phyloP scores from a whole-genome alignment of 2,113 vertebrate genomes.

The Origma solitaria region DNA sequence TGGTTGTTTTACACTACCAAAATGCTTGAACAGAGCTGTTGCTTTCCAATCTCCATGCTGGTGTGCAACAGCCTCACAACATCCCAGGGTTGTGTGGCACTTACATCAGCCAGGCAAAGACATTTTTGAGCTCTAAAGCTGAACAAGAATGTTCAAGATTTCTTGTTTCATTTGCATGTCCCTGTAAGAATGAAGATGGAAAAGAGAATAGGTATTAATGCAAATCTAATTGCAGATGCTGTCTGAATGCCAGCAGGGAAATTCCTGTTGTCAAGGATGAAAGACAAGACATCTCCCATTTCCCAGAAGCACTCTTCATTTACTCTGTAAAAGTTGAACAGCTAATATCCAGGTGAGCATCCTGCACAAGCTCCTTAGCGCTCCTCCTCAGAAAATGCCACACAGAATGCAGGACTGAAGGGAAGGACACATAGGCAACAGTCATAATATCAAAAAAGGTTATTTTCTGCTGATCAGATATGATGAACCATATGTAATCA shows the following conservation, averaged over 20 bases:
- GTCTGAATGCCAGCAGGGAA: slow-evolving; percentile 31
- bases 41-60: neutral
- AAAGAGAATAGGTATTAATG: neutral
- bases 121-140: neutral
- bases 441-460: neutral
- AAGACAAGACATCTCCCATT: neutral
- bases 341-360: neutral
- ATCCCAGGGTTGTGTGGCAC: neutral
- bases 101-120: neutral
- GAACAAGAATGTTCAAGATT: neutral
- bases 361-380: neutral
- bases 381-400: neutral
- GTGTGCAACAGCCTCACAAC: neutral
- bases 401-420: neutral
- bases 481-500: neutral
- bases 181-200: neutral
- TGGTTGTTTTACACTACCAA: neutral
- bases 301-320: slow-evolving; percentile 28
- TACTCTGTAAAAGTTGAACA: slow-evolving; percentile 22
- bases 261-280: neutral
- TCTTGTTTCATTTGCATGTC: neutral
- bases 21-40: neutral
- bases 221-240: neutral
- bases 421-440: neutral
- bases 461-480: neutral